Evolutionary conservation across 1,140 invertebrate species (phyloP).

Genomic region (Halictus rubicundus): DNA sequence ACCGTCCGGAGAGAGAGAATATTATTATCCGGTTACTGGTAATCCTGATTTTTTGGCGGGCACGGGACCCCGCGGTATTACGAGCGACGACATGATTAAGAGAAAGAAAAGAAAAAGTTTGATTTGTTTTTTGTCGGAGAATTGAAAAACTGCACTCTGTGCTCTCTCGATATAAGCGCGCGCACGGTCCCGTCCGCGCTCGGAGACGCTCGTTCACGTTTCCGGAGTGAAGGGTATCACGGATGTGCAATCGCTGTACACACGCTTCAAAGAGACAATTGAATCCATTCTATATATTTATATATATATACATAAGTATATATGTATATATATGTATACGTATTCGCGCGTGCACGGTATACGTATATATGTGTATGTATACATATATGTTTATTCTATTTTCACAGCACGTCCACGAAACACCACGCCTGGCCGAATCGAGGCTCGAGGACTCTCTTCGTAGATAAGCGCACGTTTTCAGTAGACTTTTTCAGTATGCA

Average conservation of each 20-base stretch:
- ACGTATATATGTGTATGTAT: neutral
- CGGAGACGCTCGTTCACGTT: neutral
- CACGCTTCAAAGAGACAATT: slow-evolving; percentile 54
- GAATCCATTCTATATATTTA: slow-evolving; percentile 27
- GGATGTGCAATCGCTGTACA: slow-evolving; percentile 61
- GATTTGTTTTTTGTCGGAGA: no score
- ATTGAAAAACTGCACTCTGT: no score
- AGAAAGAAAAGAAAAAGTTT: no score
- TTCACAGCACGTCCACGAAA: slow-evolving; percentile 50
- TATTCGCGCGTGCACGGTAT: neutral
- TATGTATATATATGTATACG: neutral
- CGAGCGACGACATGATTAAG: no score
- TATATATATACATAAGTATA: neutral
- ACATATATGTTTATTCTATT: slow-evolving; percentile 9
- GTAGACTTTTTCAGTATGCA: neutral
- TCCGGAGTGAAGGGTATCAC: slow-evolving; percentile 49
- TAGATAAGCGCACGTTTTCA: neutral
- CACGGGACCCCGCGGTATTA: no score
- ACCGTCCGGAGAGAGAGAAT: no score
- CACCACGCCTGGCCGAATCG: slow-evolving; percentile 43
- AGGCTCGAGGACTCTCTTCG: neutral
- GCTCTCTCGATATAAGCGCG: no score
- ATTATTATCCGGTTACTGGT: no score
- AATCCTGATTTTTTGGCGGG: no score
- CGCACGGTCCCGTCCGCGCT: neutral